phyloP scores from a whole-genome alignment of 2,113 vertebrate genomes.

The Nothobranchius kuhntae region DNA sequence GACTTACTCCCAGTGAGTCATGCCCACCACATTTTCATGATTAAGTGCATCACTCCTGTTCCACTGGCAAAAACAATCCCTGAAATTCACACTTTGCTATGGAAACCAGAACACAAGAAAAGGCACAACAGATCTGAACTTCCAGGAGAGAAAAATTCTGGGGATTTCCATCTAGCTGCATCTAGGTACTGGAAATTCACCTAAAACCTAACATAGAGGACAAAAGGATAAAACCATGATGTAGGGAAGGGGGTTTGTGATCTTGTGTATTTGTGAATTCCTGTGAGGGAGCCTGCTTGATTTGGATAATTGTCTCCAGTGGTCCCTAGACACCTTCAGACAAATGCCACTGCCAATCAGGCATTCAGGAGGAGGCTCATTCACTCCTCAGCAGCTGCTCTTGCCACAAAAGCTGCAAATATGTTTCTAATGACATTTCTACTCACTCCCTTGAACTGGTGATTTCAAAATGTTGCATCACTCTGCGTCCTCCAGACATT shows the following conservation, averaged over 20 bases:
- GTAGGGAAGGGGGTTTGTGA: conserved; percentile 10
- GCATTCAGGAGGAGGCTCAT: conserved; percentile 56
- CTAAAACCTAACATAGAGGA: conserved; percentile 38
- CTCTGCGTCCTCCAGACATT: conserved; percentile 3
- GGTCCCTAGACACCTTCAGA: conserved; percentile 65
- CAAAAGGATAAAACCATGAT: conserved; percentile 42
- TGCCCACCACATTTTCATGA: conserved; percentile 26
- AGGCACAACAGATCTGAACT: conserved; percentile 23
- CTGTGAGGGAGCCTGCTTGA: conserved; percentile 55
- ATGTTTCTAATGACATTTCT: conserved; percentile 49
- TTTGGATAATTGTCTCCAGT: conserved; percentile 62
- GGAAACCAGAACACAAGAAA: conserved; percentile 48
- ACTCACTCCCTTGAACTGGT: conserved; percentile 22
- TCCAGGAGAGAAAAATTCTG: conserved; percentile 26
- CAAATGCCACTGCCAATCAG: conserved; percentile 75
- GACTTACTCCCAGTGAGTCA: conserved; percentile 43
- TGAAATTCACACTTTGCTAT: conserved; percentile 52
- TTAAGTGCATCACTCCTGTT: conserved; percentile 39
- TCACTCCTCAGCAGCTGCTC: conserved; percentile 71
- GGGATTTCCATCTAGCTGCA: conserved; percentile 61
- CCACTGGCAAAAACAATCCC: conserved; percentile 47
- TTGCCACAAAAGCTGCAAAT: conserved; percentile 46
- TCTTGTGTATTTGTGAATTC: conserved; percentile 33
- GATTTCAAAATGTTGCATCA: conserved; percentile 45
- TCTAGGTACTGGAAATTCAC: conserved; percentile 32